These are phyloP conservation scores for Ursus arctos DNA, from an alignment of 2,113 vertebrate genomes.

Conservation along the genomic window DNA sequence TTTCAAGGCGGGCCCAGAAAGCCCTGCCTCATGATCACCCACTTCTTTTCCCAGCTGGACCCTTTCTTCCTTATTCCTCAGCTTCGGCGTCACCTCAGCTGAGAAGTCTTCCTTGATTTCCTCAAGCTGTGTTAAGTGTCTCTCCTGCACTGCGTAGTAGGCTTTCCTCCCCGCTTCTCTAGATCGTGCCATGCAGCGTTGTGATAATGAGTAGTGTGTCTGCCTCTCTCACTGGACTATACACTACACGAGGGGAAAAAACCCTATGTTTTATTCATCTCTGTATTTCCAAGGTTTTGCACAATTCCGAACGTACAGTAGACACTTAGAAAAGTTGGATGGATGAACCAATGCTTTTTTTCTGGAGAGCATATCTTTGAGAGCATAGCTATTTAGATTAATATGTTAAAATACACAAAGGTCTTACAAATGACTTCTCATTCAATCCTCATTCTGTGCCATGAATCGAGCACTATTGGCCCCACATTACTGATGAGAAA, in stretches of 20 bases:
- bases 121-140: neutral
- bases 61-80: neutral
- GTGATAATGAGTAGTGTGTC: neutral
- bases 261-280: neutral
- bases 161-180: neutral
- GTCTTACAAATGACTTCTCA: neutral
- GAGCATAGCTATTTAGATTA: neutral
- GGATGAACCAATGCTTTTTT: neutral
- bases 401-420: slow-evolving; percentile 16
- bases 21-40: neutral
- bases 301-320: neutral
- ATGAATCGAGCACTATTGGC: neutral
- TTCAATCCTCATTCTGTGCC: neutral
- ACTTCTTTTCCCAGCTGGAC: neutral
- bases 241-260: neutral
- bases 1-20: neutral
- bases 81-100: neutral
- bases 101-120: neutral
- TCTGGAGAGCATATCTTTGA: neutral
- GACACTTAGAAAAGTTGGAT: neutral
- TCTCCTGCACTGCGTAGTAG: neutral
- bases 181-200: neutral
- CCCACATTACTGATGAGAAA: neutral
- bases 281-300: neutral
- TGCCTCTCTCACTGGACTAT: neutral